Evolutionary conservation across 2,113 vertebrate species (phyloP), one percentile per base, ranked within the genome.

Genomic region (Irena cyanogastra): DNA sequence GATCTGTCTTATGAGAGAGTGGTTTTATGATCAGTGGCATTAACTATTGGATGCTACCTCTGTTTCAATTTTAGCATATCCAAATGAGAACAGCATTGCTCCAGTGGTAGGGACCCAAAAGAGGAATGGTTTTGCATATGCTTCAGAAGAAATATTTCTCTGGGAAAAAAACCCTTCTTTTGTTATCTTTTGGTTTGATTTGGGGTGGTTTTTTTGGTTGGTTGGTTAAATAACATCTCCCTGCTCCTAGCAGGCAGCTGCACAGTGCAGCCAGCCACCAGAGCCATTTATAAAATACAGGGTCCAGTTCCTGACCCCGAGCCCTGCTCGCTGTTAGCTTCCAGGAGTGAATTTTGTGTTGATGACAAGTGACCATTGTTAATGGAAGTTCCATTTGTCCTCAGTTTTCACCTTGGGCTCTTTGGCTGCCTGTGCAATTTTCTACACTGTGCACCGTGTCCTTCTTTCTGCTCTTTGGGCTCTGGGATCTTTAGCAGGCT

Each of bases 381-480:
- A 76, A 54, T 65, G 49, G 49, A 72, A 86, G 26, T 37, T 83
- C 45, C 24, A 22, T 60, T 86, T 76, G 30, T 74, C 64, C 63
- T 76, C 47, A 44, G 0, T 44, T 60, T 86, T 86, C 82, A 68
- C 44, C 41, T 77, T n/a, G 1, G 56, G 45, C 49, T 79, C 27
- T 39, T 42, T n/a, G 61, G 37, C 59, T 80, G 63, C 49, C n/a
- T 41, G 6, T 69, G 66, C 66, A 45, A 21, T 31, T 87, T 69
- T 49, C 27, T 33, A 7, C 12, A 5, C 2, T 2, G 13, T 22
- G 14, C 1, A 0, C 13, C 2, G 10, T 64, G 53, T 35, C 69
- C 31, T 35, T 11, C 8, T 80, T 71, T n/a, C 65, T 84, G 26
- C 2, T 1, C 0, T 53, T 71, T 56, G 56, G 11, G 23, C 2